phyloP scores from a whole-genome alignment of 2,797 vertebrate species.

The Diglossa cyanea region DNA sequence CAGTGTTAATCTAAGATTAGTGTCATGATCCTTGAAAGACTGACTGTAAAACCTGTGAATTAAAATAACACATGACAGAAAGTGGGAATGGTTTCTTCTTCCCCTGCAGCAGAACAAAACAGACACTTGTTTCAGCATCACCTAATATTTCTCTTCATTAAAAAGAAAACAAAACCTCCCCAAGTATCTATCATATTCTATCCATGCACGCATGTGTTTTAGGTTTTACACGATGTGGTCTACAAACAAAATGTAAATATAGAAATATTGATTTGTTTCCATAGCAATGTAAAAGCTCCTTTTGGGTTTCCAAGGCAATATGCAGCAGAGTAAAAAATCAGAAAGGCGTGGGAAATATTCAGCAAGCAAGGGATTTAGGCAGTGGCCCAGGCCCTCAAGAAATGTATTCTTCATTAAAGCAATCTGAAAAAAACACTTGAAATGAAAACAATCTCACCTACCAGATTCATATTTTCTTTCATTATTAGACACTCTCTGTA shows the following conservation, averaged over 20 bases:
- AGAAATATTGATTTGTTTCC: constrained; percentile 71
- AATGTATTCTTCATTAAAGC: background rate
- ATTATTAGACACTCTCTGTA: background rate
- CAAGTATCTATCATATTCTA: background rate
- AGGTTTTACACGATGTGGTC: constrained; percentile 30
- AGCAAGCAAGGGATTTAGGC: constrained; percentile 23
- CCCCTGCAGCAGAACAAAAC: background rate
- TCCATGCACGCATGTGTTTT: background rate
- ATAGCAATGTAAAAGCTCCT: constrained; percentile 60
- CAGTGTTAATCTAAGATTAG: constrained; percentile 2
- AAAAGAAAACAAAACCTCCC: background rate
- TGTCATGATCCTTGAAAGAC: constrained; percentile 27
- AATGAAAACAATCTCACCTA: background rate
- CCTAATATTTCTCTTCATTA: constrained; percentile 53
- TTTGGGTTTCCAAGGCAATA: constrained; percentile 69
- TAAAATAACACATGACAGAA: constrained; percentile 32
- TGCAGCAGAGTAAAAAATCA: constrained; percentile 46
- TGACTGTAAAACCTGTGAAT: constrained; percentile 18
- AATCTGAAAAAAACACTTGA: background rate
- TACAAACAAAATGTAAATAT: constrained; percentile 67
- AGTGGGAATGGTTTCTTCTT: constrained; percentile 30
- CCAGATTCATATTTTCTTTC: background rate
- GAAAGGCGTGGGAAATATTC: constrained; percentile 20
- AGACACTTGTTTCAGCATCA: constrained; percentile 9
- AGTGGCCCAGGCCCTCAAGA: background rate